phyloP scores from a whole-genome alignment of 2,113 vertebrate species.

The Lipotes vexillifer region DNA sequence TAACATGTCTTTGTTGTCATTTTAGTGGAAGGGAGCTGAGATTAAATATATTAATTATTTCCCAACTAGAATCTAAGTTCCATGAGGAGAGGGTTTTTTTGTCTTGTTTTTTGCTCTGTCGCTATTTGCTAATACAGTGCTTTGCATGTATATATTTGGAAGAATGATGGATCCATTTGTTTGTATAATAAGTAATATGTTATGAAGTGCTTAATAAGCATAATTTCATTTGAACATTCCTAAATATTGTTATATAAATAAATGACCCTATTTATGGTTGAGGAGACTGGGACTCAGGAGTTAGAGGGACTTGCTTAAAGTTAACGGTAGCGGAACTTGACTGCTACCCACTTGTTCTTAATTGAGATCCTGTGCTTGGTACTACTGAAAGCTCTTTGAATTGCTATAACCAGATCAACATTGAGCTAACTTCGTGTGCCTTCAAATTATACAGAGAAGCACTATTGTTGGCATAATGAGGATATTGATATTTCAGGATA shows the following conservation, averaged over 20 bases:
- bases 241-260: background rate
- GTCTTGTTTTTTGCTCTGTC: background rate
- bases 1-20: background rate
- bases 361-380: background rate
- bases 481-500: background rate
- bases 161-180: background rate
- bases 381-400: background rate
- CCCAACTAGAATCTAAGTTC: background rate
- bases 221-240: background rate
- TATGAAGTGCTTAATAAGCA: background rate
- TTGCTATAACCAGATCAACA: background rate
- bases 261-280: background rate
- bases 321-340: background rate
- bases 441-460: background rate
- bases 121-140: background rate
- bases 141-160: background rate
- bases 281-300: background rate
- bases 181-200: background rate
- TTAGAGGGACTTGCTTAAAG: background rate
- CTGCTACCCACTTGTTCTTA: background rate
- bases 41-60: background rate
- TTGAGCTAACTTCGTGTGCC: background rate
- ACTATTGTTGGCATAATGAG: background rate
- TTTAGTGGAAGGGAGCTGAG: background rate
- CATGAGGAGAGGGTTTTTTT: background rate